Percentiles rank a stretch among this genome's conserved stretches.
phyloP scores from a whole-genome alignment of 2,797 vertebrate genomes.

The Masticophis lateralis region DNA sequence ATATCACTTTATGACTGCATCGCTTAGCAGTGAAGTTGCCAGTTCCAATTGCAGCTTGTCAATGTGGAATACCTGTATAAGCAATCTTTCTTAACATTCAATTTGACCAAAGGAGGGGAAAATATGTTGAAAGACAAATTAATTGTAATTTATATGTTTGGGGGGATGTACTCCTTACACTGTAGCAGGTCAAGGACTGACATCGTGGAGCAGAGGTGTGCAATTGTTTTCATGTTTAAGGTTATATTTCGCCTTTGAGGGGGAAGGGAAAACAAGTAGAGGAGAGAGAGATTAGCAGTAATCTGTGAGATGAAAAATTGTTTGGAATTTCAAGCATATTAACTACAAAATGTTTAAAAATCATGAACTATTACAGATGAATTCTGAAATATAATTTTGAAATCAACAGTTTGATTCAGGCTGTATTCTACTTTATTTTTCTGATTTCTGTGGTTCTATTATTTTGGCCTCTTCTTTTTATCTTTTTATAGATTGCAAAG shows the following conservation, averaged over 20 bases:
- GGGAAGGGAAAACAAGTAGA: neutral
- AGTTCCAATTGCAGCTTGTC: neutral
- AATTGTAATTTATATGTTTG: neutral
- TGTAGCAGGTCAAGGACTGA: neutral
- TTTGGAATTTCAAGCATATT: neutral
- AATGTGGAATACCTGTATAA: neutral
- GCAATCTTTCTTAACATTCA: neutral
- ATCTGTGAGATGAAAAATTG: neutral
- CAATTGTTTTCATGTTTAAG: neutral
- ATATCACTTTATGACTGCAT: neutral
- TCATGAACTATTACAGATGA: neutral
- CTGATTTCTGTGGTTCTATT: constrained; percentile 3
- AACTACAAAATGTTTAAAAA: neutral
- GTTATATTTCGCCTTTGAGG: neutral
- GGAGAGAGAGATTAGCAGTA: neutral
- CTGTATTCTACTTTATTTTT: neutral
- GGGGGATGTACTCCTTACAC: neutral
- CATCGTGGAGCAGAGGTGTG: neutral
- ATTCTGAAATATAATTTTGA: neutral
- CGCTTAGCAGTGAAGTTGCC: neutral
- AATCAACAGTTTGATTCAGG: neutral
- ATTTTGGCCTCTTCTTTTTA: neutral
- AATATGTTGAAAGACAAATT: neutral
- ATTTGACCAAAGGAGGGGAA: neutral
- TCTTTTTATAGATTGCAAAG: constrained; percentile 83